phyloP scores from a whole-genome alignment of 2,113 vertebrate genomes.

The Grantiella picta region DNA sequence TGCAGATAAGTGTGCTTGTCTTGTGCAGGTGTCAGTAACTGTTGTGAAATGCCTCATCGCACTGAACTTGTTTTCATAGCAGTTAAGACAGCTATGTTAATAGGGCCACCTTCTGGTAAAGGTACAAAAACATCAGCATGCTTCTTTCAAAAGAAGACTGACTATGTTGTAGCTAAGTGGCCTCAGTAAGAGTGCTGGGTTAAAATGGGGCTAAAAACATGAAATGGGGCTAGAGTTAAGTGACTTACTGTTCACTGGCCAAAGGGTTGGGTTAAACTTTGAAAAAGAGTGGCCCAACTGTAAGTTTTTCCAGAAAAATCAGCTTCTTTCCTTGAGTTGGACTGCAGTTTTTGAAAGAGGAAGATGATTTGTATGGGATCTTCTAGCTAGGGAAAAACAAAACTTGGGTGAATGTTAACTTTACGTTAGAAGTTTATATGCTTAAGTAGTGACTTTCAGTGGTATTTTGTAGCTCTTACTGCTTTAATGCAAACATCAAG shows the following conservation, averaged over 20 bases:
- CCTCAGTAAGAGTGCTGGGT: not conserved
- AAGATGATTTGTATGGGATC: not conserved
- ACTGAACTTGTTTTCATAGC: not conserved
- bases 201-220: not conserved
- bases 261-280: not conserved
- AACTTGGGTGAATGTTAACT: not conserved
- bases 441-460: not conserved
- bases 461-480: not conserved
- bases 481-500: not conserved
- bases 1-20: not conserved
- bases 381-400: not conserved
- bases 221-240: not conserved
- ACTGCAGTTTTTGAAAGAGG: not conserved
- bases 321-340: not conserved
- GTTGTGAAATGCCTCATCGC: not conserved
- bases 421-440: not conserved
- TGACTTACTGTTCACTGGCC: not conserved
- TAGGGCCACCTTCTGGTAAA: slow-evolving; percentile 46
- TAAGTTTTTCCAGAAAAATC: not conserved
- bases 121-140: not conserved
- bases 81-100: not conserved
- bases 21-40: not conserved
- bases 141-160: not conserved
- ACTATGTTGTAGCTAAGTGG: not conserved
- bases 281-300: not conserved